Evolutionary conservation across 2,888 invertebrate genomes (phyloP).

Genomic region (Muscina levida): DNA sequence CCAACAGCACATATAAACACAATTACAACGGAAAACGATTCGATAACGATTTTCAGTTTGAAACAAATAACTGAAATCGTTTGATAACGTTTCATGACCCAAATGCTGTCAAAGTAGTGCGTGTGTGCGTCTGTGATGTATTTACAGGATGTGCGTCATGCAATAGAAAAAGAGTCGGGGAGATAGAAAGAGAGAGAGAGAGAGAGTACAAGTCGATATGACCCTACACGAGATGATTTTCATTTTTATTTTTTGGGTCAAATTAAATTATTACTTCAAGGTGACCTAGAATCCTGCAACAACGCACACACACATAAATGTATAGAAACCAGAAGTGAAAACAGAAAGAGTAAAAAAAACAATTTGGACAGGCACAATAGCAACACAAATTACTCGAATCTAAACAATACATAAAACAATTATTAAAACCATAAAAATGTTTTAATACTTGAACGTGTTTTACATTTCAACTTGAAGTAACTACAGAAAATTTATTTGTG

Average conservation of each 20-base stretch:
- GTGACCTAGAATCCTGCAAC: constrained; percentile 44
- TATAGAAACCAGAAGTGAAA: background rate
- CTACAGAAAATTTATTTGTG: too few species aligned
- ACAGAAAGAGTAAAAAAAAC: too few species aligned
- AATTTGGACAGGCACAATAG: too few species aligned
- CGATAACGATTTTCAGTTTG: constrained; percentile 11
- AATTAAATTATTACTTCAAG: constrained; percentile 53
- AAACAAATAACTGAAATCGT: constrained; percentile 1
- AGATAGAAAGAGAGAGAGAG: background rate
- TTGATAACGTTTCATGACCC: constrained; percentile 35
- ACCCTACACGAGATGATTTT: background rate
- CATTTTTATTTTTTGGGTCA: constrained; percentile 34
- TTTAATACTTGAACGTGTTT: background rate
- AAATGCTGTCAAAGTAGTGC: constrained; percentile 12
- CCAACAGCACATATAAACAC: too few species aligned
- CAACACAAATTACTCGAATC: background rate
- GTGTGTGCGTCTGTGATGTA: background rate
- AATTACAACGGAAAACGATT: background rate
- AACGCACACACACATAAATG: too few species aligned
- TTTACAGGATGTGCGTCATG: constrained; percentile 15
- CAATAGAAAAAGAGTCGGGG: background rate
- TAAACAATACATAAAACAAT: constrained; percentile 8
- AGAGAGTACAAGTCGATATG: background rate
- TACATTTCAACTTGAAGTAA: background rate
- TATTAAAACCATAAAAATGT: constrained; percentile 37